These are phyloP conservation scores for Mimumesa dahlbomi DNA, from an alignment of 2,888 invertebrate species.

Conservation along the genomic window DNA sequence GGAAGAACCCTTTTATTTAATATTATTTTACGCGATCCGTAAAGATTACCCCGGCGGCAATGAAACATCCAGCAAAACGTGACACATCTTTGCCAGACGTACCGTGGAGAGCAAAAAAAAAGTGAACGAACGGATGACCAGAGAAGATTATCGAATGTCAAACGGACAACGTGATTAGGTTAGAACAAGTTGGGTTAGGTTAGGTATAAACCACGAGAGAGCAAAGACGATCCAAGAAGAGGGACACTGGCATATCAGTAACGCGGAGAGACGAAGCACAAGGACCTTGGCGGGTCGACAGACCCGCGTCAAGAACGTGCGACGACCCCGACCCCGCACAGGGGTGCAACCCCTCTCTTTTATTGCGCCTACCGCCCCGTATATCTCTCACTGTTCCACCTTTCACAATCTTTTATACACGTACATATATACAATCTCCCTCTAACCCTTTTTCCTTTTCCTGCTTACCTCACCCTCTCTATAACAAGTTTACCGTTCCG, in stretches of 20 bases:
- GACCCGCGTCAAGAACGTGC: conserved; percentile 77
- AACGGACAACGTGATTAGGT: conserved; percentile 38
- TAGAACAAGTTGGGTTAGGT: conserved; percentile 27
- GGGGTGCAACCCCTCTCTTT: conserved; percentile 50
- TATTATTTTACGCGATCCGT: conserved; percentile 5
- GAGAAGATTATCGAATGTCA: conserved; percentile 21
- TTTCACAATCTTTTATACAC: conserved; percentile 23
- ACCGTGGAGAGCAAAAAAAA: not conserved
- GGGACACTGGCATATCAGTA: conserved; percentile 26
- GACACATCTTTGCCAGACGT: not conserved
- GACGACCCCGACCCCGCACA: conserved; percentile 75
- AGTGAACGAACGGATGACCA: not conserved
- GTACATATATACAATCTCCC: conserved; percentile 15
- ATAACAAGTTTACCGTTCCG: conserved; percentile 53
- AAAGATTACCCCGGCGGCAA: not conserved
- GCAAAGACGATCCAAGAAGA: conserved; percentile 21
- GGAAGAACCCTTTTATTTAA: conserved; percentile 25
- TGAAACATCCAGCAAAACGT: not conserved
- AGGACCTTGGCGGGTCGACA: conserved; percentile 78
- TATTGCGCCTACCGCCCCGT: conserved; percentile 26
- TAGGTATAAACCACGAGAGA: not conserved
- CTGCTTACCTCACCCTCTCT: conserved; percentile 58
- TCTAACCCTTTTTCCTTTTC: conserved; percentile 43
- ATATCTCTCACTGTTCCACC: conserved; percentile 38
- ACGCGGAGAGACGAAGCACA: conserved; percentile 48